Conservation (phyloP, 2,797 vertebrate species). For the Chrosomus eos region DNA sequence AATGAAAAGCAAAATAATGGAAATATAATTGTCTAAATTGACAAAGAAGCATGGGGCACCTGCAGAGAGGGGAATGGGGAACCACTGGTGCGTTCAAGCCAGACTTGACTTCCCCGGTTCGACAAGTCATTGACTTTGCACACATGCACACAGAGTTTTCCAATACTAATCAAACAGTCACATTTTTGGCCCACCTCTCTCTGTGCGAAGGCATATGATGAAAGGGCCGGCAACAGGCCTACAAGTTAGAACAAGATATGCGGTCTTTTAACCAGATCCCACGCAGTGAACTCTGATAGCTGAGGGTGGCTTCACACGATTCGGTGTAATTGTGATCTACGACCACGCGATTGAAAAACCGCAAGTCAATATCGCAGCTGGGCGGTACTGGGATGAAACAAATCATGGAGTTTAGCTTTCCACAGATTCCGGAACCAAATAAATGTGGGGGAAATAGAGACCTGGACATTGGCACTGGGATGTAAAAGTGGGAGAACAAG, state of each 20-base stretch:
- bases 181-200: neutral
- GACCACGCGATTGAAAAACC: slow-evolving; percentile 37
- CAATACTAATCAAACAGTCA: neutral
- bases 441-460: slow-evolving; percentile 33
- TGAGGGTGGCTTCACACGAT: slow-evolving; percentile 39
- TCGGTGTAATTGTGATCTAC: slow-evolving; percentile 57
- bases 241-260: slow-evolving; percentile 6
- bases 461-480: neutral
- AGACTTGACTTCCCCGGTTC: slow-evolving; percentile 1
- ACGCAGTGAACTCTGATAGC: slow-evolving; percentile 27
- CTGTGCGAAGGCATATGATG: neutral
- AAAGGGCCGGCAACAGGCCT: slow-evolving; percentile 17
- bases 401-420: slow-evolving; percentile 48
- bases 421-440: slow-evolving; percentile 33
- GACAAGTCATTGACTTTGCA: neutral
- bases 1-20: slow-evolving; percentile 73
- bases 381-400: slow-evolving; percentile 39
- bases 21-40: slow-evolving; percentile 74
- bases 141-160: neutral
- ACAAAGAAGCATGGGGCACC: slow-evolving; percentile 66
- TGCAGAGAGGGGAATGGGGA: slow-evolving; percentile 52
- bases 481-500: slow-evolving; percentile 1
- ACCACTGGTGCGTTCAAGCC: neutral
- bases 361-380: slow-evolving; percentile 50
- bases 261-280: slow-evolving; percentile 19